Evolutionary conservation across 2,113 vertebrate genomes (phyloP), one percentile per base, ranked within the genome.

Genomic region (Epinephelus cyanopodus): DNA sequence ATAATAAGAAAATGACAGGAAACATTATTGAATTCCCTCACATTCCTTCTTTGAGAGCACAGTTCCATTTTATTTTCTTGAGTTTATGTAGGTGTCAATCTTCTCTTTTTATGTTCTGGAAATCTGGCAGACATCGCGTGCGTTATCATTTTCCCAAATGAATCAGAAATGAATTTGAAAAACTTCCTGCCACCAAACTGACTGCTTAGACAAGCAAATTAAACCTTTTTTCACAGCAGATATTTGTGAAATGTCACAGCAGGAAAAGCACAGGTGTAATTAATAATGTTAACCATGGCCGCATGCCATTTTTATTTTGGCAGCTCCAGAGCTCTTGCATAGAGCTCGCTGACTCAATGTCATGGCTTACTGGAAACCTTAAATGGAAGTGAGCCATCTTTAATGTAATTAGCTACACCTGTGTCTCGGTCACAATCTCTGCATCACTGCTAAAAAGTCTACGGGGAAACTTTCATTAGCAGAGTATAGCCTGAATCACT

Each of bases 171-270:
- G 19, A 11, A 12, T 14, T 27, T 23, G 33, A 29, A 13, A 74
- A 18, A 23, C 13, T 60, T 50, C 27, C 27, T 14, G 14, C 10
- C 70, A 52, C 27, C 14, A 12, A 75, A 14, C 3, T 11, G 25
- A 39, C 13, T 53, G 13, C 47, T 63, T 8, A 5, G 45, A 62
- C 47, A 12, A 6, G 33, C 29, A 21, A 27, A 45, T 58, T 0
- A 61, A 19, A 61, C 15, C 33, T 19, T 27, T 39, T 68, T 15
- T 60, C 17, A 27, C 15, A 27, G 42, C 8, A 27, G 45, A 74
- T 45, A 60, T 39, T 74, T 74, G 65, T 50, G 6, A 74, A 81
- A 81, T 74, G 71, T 60, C 79, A 61, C 21, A 14, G 13, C 39
- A 61, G 66, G 39, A 50, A 25, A 47, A 64, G 19, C 48, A 47